Conservation (phyloP, 1,140 invertebrate species). For the Pinna nobilis region DNA sequence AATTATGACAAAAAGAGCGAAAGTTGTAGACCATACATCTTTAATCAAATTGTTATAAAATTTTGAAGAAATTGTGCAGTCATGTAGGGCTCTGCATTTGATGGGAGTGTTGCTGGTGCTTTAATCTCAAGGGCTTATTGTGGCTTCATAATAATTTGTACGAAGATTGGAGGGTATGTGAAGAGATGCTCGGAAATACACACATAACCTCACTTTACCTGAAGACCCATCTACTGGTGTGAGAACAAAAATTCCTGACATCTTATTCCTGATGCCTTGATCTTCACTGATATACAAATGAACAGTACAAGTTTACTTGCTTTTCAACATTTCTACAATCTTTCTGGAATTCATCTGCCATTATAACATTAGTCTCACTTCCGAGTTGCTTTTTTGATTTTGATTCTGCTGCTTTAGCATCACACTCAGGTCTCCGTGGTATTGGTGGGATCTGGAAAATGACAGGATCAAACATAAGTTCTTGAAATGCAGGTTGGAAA, state of each 20-base stretch:
- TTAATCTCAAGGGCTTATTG: too few species aligned
- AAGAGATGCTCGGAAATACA: too few species aligned
- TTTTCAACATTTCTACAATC: conserved; percentile 74
- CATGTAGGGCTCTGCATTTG: too few species aligned
- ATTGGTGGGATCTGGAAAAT: conserved; percentile 72
- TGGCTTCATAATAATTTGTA: too few species aligned
- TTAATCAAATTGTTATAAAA: too few species aligned
- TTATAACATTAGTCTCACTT: conserved; percentile 68
- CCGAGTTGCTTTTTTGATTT: conserved; percentile 73
- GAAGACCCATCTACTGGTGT: not conserved
- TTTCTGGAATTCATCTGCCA: conserved; percentile 74
- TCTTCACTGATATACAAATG: not conserved
- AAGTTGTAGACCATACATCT: too few species aligned
- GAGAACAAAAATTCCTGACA: not conserved
- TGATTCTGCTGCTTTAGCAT: conserved; percentile 71
- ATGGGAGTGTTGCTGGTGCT: too few species aligned
- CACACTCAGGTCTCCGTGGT: conserved; percentile 70
- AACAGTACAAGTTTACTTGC: conserved; percentile 56
- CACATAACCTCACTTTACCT: too few species aligned
- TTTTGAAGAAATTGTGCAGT: not conserved
- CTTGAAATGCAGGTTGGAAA: too few species aligned
- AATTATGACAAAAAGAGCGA: too few species aligned
- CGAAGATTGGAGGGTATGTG: too few species aligned
- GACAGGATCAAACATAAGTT: not conserved
- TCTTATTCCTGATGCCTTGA: not conserved